Evolutionary conservation across 2,888 invertebrate genomes (phyloP), one percentile per base, ranked within the genome.

Genomic region (Linnaemya vulpina): DNA sequence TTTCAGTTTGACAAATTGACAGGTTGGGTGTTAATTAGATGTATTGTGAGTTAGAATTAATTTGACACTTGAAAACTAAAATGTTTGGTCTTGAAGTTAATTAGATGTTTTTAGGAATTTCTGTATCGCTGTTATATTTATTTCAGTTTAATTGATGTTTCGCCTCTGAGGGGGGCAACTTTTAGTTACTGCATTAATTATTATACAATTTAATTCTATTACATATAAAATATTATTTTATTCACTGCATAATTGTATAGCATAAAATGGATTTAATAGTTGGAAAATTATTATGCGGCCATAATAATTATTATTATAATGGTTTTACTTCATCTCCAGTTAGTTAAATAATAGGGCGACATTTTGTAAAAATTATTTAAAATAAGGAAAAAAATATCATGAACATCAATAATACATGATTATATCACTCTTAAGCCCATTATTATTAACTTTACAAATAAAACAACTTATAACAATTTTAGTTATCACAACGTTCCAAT

Each of bases 1-100:
- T 63, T 75, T 84, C 9, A 76, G 84, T 79, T 84, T 84, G 84
- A 87, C 84, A 87, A 87, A 87, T 84, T 86, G 86, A 79, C 85
- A 86, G 63, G 73, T 83, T 65, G 55, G 80, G 82, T 80, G 84
- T 81, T 85, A 86, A 86, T 86, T 81, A 82, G 38, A 84, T 83
- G 55, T 62, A 82, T 58, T 40, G 30, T 58, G 63, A 55, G 53
- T 17, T 35, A 68, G 35, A 49, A 73, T 76, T 58, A 80, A 49
- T 49, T 80, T 86, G 79, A 70, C 73, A 80, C 76, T 63, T 79
- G 43, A 77, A 53, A 60, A 71, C 62, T 49, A 49, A 62, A 79
- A 63, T 74, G 0, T 73, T 63, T 60, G 51, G 60, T 62, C 62
- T 53, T 35, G 20, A 55, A 62, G 65, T 68, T 80, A 80, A 83